Evolutionary conservation across 1,140 invertebrate genomes (phyloP), one percentile per base, ranked within the genome.

Genomic region (Microplitis mediator): DNA sequence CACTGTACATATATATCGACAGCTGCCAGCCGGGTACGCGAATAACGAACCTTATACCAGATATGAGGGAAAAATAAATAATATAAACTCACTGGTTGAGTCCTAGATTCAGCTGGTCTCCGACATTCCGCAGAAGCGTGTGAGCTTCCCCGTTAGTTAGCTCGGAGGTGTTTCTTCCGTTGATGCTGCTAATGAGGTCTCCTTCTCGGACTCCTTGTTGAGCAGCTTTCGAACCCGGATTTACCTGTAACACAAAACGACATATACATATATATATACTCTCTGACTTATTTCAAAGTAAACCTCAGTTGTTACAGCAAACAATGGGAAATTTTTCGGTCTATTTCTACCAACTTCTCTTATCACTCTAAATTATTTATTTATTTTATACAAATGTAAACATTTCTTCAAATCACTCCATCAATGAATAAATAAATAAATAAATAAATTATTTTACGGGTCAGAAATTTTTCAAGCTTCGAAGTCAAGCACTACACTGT

Each of bases 181-280:
- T 95, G 79, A 95, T 94, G 63, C 91, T 91, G 45, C 91, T 91
- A 76, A 95, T 93, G 69, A 94, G 88, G 81, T 95, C 93, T 51
- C 93, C 94, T 85, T 95, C 93, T 67, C 93, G 85, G 34, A 95
- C 90, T 4, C 94, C 93, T 76, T 91, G 90, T 74, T 91, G 87
- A 6, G 92, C 91, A 4, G 93, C 94, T 83, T 94, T 94, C 70
- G 93, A 92, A 6, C 92, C 93, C 16, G 93, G 93, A 86, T 95
- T 95, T 74, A 95, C 94, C 94, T 95, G 88, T 66, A 92, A 56
- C 67, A 74, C 52, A 35, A 60, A 69, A 69, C 13, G 31, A 54
- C 13, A 3, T 50, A 50, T 50, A 6, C 6, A 9, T 50, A 13
- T 9, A 50, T 9, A 50, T 9, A 9, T 9, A 50, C 6, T 50